phyloP scores from a whole-genome alignment of 2,888 invertebrate genomes.

The Hypolimnas misippus region DNA sequence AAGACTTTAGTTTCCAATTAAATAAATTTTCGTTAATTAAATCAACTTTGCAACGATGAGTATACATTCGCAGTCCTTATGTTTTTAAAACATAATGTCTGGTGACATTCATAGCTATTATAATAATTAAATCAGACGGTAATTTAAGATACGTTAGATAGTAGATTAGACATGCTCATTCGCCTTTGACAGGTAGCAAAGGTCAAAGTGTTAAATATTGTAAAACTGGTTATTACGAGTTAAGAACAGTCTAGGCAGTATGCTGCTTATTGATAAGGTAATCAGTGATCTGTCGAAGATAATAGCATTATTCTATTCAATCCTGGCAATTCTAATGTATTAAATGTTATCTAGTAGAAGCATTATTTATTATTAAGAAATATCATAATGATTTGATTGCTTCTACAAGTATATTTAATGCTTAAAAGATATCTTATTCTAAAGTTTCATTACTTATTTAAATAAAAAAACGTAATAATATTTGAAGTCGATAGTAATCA shows the following conservation, averaged over 20 bases:
- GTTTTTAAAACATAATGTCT: neutral
- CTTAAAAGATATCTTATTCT: no score
- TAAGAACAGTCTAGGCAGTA: neutral
- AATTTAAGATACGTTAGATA: neutral
- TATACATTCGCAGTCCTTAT: no score
- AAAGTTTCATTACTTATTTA: no score
- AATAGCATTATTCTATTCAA: neutral
- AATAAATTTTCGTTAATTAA: no score
- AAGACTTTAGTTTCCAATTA: no score
- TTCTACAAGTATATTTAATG: no score
- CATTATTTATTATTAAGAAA: no score
- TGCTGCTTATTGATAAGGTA: neutral
- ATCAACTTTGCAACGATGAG: no score
- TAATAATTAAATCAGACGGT: neutral
- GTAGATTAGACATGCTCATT: slow-evolving; percentile 5
- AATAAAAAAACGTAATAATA: no score
- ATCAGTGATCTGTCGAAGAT: neutral
- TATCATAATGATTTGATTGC: no score
- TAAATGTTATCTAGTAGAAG: neutral
- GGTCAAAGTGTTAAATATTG: slow-evolving; percentile 9
- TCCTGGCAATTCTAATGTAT: no score
- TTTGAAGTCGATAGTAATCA: slow-evolving; percentile 6
- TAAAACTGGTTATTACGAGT: slow-evolving; percentile 6
- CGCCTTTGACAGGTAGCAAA: slow-evolving; percentile 10
- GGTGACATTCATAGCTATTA: no score